phyloP scores from a whole-genome alignment of 2,888 invertebrate species.

The Hanleya hanleyi region DNA sequence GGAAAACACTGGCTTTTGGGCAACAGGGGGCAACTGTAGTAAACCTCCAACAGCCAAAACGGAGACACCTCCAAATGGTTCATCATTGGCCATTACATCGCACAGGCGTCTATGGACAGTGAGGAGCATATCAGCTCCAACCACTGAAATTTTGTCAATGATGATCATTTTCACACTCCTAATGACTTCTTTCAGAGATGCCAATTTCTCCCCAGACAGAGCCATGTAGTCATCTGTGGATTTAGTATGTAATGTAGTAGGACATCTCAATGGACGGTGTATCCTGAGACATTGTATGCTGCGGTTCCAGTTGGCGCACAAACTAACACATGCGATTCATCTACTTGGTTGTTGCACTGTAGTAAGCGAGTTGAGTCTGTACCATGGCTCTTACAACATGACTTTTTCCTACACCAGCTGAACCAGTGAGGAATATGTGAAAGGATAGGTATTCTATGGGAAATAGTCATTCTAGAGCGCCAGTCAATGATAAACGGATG shows the following conservation, averaged over 20 bases:
- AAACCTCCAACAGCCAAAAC: background rate
- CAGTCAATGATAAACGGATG: slow-evolving; percentile 37
- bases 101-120: background rate
- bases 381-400: slow-evolving; percentile 35
- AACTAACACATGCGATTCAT: slow-evolving; percentile 34
- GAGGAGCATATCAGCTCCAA: background rate
- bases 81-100: background rate
- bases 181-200: background rate
- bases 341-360: slow-evolving; percentile 16
- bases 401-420: slow-evolving; percentile 43
- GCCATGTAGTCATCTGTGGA: background rate
- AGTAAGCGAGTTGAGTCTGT: slow-evolving; percentile 21
- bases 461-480: slow-evolving; percentile 29
- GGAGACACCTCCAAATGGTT: background rate
- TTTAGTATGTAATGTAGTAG: background rate
- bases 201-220: background rate
- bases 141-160: background rate
- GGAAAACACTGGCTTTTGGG: no score
- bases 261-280: slow-evolving; percentile 8
- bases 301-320: slow-evolving; percentile 44
- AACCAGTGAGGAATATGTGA: slow-evolving; percentile 40
- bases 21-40: background rate
- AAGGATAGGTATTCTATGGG: slow-evolving; percentile 27
- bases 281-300: slow-evolving; percentile 36
- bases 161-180: background rate